phyloP scores from a whole-genome alignment of 2,113 vertebrate genomes.

The Zosterops hypoxanthus region DNA sequence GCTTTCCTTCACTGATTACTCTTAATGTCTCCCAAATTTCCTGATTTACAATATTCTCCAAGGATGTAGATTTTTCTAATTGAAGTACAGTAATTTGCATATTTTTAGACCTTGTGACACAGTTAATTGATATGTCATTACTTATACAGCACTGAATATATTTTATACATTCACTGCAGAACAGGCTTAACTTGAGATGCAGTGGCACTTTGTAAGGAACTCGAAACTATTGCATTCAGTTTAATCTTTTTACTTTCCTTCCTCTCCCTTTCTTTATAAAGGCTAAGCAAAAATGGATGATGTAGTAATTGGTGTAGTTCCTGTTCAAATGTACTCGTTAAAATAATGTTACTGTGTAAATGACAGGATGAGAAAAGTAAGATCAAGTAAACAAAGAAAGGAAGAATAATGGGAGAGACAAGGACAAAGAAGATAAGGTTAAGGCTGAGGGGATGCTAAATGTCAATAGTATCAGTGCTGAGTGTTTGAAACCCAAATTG shows the following conservation, averaged over 20 bases:
- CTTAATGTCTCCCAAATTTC: constrained; percentile 87
- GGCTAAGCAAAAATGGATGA: constrained; percentile 63
- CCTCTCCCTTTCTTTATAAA: constrained; percentile 45
- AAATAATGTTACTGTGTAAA: constrained; percentile 72
- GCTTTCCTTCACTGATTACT: constrained; percentile 86
- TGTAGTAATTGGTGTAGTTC: constrained; percentile 58
- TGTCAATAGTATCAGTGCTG: constrained; percentile 43
- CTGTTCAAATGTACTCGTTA: constrained; percentile 68
- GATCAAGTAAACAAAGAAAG: constrained; percentile 58
- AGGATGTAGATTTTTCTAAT: constrained; percentile 87
- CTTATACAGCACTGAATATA: constrained; percentile 78
- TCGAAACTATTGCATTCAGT: constrained; percentile 24
- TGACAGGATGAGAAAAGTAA: constrained; percentile 56
- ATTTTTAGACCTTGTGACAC: constrained; percentile 86
- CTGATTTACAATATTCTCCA: constrained; percentile 87
- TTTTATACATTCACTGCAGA: constrained; percentile 73
- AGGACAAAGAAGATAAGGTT: constrained; percentile 54
- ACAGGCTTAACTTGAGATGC: constrained; percentile 65
- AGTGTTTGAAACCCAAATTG: constrained; percentile 28
- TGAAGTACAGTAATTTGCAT: constrained; percentile 87
- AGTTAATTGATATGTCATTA: constrained; percentile 87
- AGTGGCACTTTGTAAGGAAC: constrained; percentile 67
- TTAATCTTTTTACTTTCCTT: constrained; percentile 50
- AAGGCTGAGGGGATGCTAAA: constrained; percentile 32
- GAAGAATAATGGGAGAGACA: constrained; percentile 33